Evolutionary conservation across 37 sponge, comb jelly and placozoan species (phyloP).

Genomic region (Chondrosia reniformis): DNA sequence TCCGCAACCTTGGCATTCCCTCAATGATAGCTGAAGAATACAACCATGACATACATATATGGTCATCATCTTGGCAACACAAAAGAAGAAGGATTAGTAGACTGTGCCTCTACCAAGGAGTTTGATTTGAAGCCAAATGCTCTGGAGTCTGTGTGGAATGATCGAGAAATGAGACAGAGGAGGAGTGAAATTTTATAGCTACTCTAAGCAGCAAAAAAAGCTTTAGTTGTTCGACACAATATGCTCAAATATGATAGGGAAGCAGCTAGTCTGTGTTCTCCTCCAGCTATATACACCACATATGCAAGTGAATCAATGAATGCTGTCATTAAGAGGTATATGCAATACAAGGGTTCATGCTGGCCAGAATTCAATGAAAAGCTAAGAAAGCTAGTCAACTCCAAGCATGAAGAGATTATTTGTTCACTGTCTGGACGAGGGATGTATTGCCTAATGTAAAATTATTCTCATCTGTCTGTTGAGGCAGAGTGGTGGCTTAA

Average conservation of each 20-base stretch:
- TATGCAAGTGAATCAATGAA: constrained; percentile 39
- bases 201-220: constrained; percentile 8
- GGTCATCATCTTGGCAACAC: constrained; percentile 18
- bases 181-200: constrained; percentile 17
- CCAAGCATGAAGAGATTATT: constrained; percentile 23
- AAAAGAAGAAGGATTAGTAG: constrained; percentile 44
- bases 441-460: neutral
- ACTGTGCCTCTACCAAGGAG: constrained; percentile 1
- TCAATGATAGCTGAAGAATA: constrained; percentile 22
- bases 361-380: constrained; percentile 36
- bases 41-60: constrained; percentile 43
- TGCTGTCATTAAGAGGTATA: constrained; percentile 35
- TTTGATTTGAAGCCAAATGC: constrained; percentile 17
- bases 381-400: constrained; percentile 2
- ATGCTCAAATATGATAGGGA: constrained; percentile 28
- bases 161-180: neutral
- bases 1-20: constrained; percentile 2
- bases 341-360: constrained; percentile 29
- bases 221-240: constrained; percentile 11
- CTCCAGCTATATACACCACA: constrained; percentile 41
- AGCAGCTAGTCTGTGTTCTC: constrained; percentile 41
- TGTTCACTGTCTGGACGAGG: constrained; percentile 50
- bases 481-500: neutral
- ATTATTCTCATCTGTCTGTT: neutral
- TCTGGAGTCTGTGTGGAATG: constrained; percentile 15